These are phyloP conservation scores for Alethe castanea DNA, from an alignment of 2,113 vertebrate species.

Conservation along the genomic window DNA sequence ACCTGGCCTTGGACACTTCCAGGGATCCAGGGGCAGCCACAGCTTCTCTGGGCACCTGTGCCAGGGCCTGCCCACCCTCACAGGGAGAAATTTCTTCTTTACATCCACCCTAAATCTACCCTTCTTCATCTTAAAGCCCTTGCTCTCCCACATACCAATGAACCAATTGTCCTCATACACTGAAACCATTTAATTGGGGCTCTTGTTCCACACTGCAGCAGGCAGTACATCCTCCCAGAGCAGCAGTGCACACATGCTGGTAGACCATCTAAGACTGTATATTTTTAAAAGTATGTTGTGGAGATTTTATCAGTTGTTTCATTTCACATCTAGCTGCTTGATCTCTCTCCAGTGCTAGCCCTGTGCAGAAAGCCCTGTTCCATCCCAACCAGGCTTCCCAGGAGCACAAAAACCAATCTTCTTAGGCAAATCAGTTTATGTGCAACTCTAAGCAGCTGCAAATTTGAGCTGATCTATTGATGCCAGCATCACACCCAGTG, in stretches of 20 bases:
- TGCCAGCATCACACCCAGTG: neutral
- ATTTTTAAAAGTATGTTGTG: neutral
- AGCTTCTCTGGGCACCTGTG: neutral
- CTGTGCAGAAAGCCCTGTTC: neutral
- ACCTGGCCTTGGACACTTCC: fast-evolving
- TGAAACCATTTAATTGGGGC: neutral
- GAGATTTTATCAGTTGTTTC: neutral
- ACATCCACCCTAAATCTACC: neutral
- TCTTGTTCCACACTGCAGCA: neutral
- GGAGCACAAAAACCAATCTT: neutral
- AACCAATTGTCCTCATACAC: neutral
- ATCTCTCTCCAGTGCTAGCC: neutral
- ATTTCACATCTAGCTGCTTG: neutral
- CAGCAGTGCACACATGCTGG: neutral
- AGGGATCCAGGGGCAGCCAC: neutral
- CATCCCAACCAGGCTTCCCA: neutral
- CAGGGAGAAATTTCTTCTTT: neutral
- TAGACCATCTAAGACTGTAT: neutral
- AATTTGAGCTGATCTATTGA: neutral
- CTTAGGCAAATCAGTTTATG: neutral
- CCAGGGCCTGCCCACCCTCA: fast-evolving
- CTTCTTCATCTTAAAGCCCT: neutral
- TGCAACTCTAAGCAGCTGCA: neutral
- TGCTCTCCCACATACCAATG: neutral
- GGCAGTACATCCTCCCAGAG: neutral